Evolutionary conservation across 1,140 invertebrate genomes (phyloP).

Genomic region (Contarinia nasturtii): DNA sequence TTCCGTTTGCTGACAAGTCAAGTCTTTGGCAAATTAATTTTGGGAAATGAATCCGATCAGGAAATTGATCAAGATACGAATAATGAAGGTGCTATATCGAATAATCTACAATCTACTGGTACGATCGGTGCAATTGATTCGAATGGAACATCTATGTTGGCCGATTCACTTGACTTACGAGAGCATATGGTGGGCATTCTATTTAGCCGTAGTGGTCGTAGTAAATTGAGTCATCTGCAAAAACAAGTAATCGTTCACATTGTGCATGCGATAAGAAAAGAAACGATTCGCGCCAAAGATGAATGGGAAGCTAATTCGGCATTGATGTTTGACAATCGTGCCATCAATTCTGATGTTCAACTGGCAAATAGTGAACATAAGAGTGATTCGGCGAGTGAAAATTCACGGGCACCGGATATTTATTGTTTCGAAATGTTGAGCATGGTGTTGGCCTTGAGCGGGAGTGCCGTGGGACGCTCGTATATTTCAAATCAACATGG

Average conservation of each 20-base stretch:
- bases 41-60: slow-evolving; percentile 28
- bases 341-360: not conserved
- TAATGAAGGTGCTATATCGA: not conserved
- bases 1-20: slow-evolving; percentile 86
- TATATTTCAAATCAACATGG: slow-evolving; percentile 79
- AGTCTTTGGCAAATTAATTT: slow-evolving; percentile 80
- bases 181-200: slow-evolving; percentile 95
- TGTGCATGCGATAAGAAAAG: slow-evolving; percentile 78
- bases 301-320: slow-evolving; percentile 56
- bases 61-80: slow-evolving; percentile 6
- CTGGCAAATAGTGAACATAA: slow-evolving; percentile 4
- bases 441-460: slow-evolving; percentile 82
- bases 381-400: slow-evolving; percentile 19
- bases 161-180: slow-evolving; percentile 45
- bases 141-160: slow-evolving; percentile 12
- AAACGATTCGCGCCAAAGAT: slow-evolving; percentile 63
- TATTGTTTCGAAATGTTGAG: slow-evolving; percentile 97
- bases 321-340: not conserved
- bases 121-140: slow-evolving; percentile 5
- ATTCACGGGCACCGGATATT: slow-evolving; percentile 48
- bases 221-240: slow-evolving; percentile 79
- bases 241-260: slow-evolving; percentile 91
- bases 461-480: slow-evolving; percentile 70
- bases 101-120: too few relatives aligned
- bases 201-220: slow-evolving; percentile 61